These are phyloP conservation scores for Rhadinocentrus ornatus DNA, from an alignment of 2,797 vertebrate genomes.

Conservation along the genomic window DNA sequence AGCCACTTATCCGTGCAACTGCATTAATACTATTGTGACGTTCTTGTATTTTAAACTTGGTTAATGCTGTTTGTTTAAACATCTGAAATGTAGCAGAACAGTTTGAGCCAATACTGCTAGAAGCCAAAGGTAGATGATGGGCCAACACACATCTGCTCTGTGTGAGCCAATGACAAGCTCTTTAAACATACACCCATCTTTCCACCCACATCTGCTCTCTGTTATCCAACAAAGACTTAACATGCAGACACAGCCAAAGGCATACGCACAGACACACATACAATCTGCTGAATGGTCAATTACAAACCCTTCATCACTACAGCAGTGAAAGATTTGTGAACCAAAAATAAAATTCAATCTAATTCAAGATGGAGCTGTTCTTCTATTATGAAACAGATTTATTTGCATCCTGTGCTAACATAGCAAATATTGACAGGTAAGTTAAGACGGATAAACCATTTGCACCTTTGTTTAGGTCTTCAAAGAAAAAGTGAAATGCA, in stretches of 20 bases:
- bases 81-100: conserved; percentile 39
- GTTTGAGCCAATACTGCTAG: conserved; percentile 39
- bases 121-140: conserved; percentile 55
- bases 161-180: conserved; percentile 69
- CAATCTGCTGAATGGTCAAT: conserved; percentile 58
- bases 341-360: background rate
- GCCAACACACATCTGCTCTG: conserved; percentile 58
- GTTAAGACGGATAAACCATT: conserved; percentile 4
- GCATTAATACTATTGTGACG: conserved; percentile 12
- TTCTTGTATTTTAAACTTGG: background rate
- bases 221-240: conserved; percentile 61
- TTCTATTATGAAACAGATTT: conserved; percentile 10
- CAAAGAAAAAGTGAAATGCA: conserved; percentile 19
- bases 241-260: conserved; percentile 47
- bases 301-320: conserved; percentile 14
- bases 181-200: conserved; percentile 68
- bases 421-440: background rate
- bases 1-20: conserved; percentile 13
- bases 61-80: conserved; percentile 12
- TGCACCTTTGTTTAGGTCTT: conserved; percentile 8
- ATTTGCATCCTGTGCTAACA: conserved; percentile 22
- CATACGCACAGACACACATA: conserved; percentile 25
- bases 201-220: conserved; percentile 67
- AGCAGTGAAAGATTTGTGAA: conserved; percentile 3
- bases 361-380: background rate